Evolutionary conservation across 1,140 invertebrate species (phyloP).

Genomic region (Pygmarrhopalites habei): DNA sequence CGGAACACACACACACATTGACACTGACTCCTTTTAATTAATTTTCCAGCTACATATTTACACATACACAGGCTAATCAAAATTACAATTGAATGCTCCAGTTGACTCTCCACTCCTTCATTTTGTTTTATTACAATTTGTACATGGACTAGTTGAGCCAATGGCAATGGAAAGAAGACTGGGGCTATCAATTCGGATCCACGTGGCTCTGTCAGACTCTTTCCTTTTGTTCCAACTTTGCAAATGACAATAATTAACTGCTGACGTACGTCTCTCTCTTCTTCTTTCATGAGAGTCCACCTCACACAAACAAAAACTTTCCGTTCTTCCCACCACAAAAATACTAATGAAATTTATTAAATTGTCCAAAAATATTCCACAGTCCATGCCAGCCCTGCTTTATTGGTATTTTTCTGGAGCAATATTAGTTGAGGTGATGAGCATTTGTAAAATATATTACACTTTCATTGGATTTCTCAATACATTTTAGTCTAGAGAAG

Average conservation of each 20-base stretch:
- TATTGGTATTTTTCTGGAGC: neutral
- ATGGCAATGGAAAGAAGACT: neutral
- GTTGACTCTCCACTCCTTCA: too few species aligned
- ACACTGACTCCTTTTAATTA: too few species aligned
- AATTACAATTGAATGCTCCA: too few species aligned
- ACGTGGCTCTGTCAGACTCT: constrained; percentile 13
- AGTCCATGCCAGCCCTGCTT: neutral
- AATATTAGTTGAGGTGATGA: too few species aligned
- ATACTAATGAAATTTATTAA: neutral
- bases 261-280: neutral
- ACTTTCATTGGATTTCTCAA: too few species aligned
- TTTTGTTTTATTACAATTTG: too few species aligned
- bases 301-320: neutral
- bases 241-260: constrained; percentile 29
- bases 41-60: too few species aligned
- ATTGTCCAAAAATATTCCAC: neutral
- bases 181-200: neutral
- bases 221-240: constrained; percentile 13
- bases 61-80: too few species aligned
- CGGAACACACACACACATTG: too few species aligned
- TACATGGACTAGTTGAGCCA: neutral
- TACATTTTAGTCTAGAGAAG: too few species aligned
- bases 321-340: neutral
- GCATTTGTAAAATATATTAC: too few species aligned
- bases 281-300: neutral